Evolutionary conservation across 2,888 invertebrate species (phyloP), one percentile per base, ranked within the genome.

Genomic region (Drosophila kuntzei): DNA sequence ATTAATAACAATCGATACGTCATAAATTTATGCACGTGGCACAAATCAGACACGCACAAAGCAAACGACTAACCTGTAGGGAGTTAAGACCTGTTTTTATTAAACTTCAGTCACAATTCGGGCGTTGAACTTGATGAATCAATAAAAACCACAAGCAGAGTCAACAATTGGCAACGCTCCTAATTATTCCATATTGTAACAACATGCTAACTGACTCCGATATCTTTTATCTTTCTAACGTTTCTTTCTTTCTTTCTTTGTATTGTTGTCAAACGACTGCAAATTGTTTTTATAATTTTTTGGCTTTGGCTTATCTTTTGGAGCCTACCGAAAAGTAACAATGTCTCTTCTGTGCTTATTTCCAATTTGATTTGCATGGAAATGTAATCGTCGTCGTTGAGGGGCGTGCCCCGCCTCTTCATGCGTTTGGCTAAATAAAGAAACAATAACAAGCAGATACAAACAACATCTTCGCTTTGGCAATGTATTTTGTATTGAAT

Each of bases 281-380:
- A 82, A 85, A 84, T 84, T 84, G 83, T 72, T 84, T 87, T 82
- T 85, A 76, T 87, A 85, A 82, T 87, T 87, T 80, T 54, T 67
- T 47, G 41, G 53, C 54, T 55, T 65, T 60, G 57, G 57, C 79
- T 79, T 79, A 79, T 71, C 76, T 75, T 41, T 49, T 60, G 39
- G 41, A 44, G 60, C 41, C 32, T 27, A 16, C 20, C 25, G 12
- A 22, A 34, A 25, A 34, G 22, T 37, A n/a, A 57, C 67, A 60
- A 63, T 59, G 60, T 71, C 47, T 37, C 59, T 60, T 59, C 49
- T 69, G 65, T 69, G 75, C 71, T 57, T 71, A 71, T 62, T 75
- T 78, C 73, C 81, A 88, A 88, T 86, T 86, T 88, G 88, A 85
- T 88, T 86, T 86, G 89, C 89, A 86, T 86, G 84, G 73, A 86